Conservation (phyloP, 2,797 vertebrate species). For the Florisuga fusca region DNA sequence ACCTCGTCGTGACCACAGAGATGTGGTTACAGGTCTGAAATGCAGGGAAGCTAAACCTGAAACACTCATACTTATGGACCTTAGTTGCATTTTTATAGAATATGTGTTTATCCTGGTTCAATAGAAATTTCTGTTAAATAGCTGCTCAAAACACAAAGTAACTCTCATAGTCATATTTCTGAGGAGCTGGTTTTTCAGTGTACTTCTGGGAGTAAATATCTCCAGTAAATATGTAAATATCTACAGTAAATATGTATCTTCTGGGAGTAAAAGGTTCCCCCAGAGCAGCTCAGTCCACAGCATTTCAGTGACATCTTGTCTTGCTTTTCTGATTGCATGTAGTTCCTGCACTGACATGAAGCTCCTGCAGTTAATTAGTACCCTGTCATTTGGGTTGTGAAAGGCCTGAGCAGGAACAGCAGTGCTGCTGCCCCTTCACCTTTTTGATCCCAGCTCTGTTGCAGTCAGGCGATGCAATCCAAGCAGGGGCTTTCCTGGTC, state of each 20-base stretch:
- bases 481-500: background rate
- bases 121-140: background rate
- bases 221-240: too few species aligned
- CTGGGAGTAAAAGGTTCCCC: background rate
- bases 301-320: background rate
- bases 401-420: background rate
- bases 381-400: background rate
- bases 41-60: background rate
- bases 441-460: background rate
- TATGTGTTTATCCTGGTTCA: background rate
- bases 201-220: accelerated
- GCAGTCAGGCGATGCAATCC: background rate
- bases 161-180: background rate
- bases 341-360: background rate
- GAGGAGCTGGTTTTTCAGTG: background rate
- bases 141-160: background rate
- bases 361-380: background rate
- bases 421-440: background rate
- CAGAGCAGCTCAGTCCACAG: background rate
- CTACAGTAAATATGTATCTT: background rate
- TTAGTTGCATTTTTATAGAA: background rate
- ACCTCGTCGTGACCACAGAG: background rate
- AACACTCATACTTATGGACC: background rate
- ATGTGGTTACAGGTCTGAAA: background rate
- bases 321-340: background rate